These are phyloP conservation scores for Oceanites oceanicus DNA, from an alignment of 2,113 vertebrate species.

Conservation along the genomic window DNA sequence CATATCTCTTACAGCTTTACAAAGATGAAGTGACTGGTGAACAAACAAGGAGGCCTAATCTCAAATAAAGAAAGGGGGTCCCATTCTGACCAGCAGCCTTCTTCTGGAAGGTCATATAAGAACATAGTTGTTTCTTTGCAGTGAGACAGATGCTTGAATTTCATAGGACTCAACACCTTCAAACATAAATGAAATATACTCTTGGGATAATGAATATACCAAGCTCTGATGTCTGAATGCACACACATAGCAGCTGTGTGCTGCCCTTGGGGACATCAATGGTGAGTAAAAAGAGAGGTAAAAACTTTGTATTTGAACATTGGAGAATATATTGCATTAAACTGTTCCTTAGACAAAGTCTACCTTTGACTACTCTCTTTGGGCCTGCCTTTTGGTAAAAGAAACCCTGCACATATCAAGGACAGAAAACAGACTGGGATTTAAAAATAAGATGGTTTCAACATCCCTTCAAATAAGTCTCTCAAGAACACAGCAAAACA, in stretches of 20 bases:
- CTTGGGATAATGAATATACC: neutral
- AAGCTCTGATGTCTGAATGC: neutral
- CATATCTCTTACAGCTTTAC: constrained; percentile 41
- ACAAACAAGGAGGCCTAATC: constrained; percentile 34
- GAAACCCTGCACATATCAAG: neutral
- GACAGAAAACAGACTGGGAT: neutral
- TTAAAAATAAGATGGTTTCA: neutral
- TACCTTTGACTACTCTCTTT: neutral
- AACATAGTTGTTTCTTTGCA: neutral
- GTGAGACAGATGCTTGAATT: neutral
- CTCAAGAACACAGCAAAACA: neutral
- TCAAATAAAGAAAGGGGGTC: neutral
- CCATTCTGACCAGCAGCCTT: neutral
- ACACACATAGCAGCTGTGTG: neutral
- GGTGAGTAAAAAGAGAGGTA: neutral
- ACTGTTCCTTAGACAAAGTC: neutral
- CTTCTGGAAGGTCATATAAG: constrained; percentile 36
- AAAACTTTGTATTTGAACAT: neutral
- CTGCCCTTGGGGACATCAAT: neutral
- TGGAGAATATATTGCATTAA: neutral
- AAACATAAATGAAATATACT: neutral
- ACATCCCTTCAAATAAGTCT: neutral
- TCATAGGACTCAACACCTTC: neutral
- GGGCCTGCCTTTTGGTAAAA: neutral
- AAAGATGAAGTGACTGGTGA: constrained; percentile 56